Evolutionary conservation across 1,140 invertebrate genomes (phyloP), one percentile per base, ranked within the genome.

Genomic region (Saxidomus purpurata): DNA sequence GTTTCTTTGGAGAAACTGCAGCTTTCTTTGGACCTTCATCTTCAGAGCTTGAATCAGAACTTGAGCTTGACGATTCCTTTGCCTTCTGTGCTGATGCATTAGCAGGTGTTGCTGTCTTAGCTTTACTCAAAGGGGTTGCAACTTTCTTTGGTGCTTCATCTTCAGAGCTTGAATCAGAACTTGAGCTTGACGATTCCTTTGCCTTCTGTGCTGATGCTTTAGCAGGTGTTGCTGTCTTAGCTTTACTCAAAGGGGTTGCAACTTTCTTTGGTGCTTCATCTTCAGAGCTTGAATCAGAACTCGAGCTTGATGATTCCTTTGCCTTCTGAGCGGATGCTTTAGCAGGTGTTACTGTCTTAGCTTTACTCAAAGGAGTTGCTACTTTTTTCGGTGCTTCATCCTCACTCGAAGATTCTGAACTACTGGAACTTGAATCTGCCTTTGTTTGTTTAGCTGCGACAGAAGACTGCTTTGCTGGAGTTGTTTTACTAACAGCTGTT

Each of bases 241-340:
- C n/a, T 47, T 55, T 19, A 28, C 47, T 69, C 11, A 25, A 22
- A 49, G 76, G 81, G 55, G 36, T 43, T 25, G 74, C 8, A 25
- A 22, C 82, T 49, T 87, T 82, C 59, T 49, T 82, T 2, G 74
- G 82, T 2, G 74, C 76, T 47, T 90, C 89, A 80, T 91, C 85
- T 31, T 90, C 90, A 28, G 89, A 91, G 28, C 82, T 89, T 6
- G 87, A 90, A 28, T 91, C 87, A 71, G 87, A 89, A 79, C 87
- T 90, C 17, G 31, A 71, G 55, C 47, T 84, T 31, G 28, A n/a
- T n/a, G n/a, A 31, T 63, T 59, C 22, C 3, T 13, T 47, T 15
- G 19, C 77, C 61, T 67, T 67, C 31, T 67, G 19, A 8, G n/a
- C n/a, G 3, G 61, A 15, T 67, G 25, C 17, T 22, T 1, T 1